Evolutionary conservation across 2,797 vertebrate genomes (phyloP), one percentile per base, ranked within the genome.

Genomic region (Platyrinchus mystaceus): DNA sequence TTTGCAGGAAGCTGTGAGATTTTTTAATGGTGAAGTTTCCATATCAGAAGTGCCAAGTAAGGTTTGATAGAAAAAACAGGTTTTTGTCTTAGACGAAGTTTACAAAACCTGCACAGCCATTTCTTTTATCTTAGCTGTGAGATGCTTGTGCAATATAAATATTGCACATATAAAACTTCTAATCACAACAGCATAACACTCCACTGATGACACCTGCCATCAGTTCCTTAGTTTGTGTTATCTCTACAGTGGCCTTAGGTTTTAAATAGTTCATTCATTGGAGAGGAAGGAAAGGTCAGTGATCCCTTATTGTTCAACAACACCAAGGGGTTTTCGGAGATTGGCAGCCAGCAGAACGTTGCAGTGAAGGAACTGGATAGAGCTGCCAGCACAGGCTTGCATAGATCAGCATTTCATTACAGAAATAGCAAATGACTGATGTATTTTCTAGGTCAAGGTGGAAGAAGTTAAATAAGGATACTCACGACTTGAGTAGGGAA

Each of bases 401-500:
- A 84, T 84, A 90, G 93, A 94, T 96, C 92, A 97, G 93, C 95
- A 95, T 95, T 96, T 95, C 64, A 87, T 96, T 93, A 90, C 73
- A 47, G 84, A 92, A 96, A 95, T 87, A 96, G 91, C 85, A 91
- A 83, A 91, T 67, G 85, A 70, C 77, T 90, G 59, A 80, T 75
- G 46, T 39, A 28, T 69, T 95, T 96, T 96, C 88, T 92, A 93
- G 95, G 93, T 96, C 94, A 96, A 96, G 92, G 92, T 90, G 92
- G 94, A 87, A 85, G 76, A 90, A 83, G 67, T 91, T 87, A 76
- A 94, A 64, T 75, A 91, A 77, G 58, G 81, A 82, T 84, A 49
- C 50, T 82, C 82, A 59, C 52, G 55, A 49, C 46, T 78, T 82
- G 37, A 64, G 71, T 14, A 34, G 28, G 39, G 46, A 55, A 81